Evolutionary conservation across 1,140 invertebrate genomes (phyloP), one percentile per base, ranked within the genome.

Genomic region (Anagrus nilaparvatae): DNA sequence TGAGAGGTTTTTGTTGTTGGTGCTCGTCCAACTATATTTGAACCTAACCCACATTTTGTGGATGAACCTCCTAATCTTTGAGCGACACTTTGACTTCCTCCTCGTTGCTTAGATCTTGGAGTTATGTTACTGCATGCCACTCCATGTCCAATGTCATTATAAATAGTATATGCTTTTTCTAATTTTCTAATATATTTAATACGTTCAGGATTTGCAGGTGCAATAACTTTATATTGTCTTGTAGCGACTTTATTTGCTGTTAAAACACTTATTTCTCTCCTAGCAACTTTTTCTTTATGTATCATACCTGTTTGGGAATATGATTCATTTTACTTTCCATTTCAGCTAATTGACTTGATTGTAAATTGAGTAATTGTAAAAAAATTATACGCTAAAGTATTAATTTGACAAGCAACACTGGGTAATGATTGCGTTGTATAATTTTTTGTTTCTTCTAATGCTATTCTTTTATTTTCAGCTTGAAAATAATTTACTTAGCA

Each of bases 361-460:
- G 95, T 39, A 97, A 68, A 50, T 99, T 93, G 17, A 99, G 63
- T 50, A 98, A 70, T 66, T 96, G 90, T 16, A 98, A 74, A 61
- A 59, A 99, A 94, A 70, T 96, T 97, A 55, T 89, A 97, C 10
- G 95, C 93, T 36, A 99, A 70, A 20, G 91, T 95, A 63, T 98
- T 98, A 43, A 99, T 97, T 68, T 99, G 94, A 65, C 98, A 99
- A 0, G 95, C 95, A 3, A 99, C 95, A 71, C 91, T 95, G 10
- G 96, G 96, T 55, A 99, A 69, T 0, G 92, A 95, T 59, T 98
- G 96, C 0, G 94, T 97, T 4, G 95, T 97, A 54, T 94, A 99
- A 65, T 94, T 95, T 69, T 98, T 98, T 1, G 96, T 99, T 65
- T 97, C 95, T 65, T 98, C 92, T 34, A 99, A 70, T 4, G 95